Evolutionary conservation across 2,113 vertebrate genomes (phyloP).

Genomic region (Sylvia atricapilla): DNA sequence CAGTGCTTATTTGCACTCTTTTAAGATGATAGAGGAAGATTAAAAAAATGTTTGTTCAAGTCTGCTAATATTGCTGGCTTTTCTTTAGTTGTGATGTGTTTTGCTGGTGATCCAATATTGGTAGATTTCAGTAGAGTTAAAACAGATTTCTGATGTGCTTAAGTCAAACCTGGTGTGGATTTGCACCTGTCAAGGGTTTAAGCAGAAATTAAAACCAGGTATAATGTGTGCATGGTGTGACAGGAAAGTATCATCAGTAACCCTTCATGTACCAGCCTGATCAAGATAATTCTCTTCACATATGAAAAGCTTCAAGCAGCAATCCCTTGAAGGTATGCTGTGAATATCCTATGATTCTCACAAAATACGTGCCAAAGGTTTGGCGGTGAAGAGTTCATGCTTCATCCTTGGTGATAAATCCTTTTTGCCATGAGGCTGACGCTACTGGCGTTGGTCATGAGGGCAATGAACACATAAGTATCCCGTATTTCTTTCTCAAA

Average conservation of each 20-base stretch:
- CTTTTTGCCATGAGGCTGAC: background rate
- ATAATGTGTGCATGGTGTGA: background rate
- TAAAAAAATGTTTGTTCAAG: background rate
- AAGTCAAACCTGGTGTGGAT: background rate
- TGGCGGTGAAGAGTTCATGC: background rate
- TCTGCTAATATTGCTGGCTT: background rate
- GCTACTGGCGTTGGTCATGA: background rate
- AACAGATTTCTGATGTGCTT: background rate
- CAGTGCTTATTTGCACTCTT: background rate
- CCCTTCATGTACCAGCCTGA: background rate
- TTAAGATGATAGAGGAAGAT: background rate
- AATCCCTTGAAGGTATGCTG: background rate
- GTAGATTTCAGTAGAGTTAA: background rate
- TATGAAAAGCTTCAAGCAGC: background rate
- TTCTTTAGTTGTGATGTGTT: background rate
- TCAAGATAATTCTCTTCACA: background rate
- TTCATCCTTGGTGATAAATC: background rate
- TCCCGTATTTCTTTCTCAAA: background rate
- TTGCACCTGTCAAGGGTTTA: background rate
- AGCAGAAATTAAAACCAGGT: background rate
- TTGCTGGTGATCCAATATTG: background rate
- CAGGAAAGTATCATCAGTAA: background rate
- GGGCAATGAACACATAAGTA: rapidly evolving
- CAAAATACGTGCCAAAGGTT: background rate
- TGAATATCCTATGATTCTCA: background rate